A percentile compares a stretch with the other conserved stretches of the same genome.
phyloP scores from a whole-genome alignment of 2,113 vertebrate genomes.

The Chamaetylas fuelleborni region DNA sequence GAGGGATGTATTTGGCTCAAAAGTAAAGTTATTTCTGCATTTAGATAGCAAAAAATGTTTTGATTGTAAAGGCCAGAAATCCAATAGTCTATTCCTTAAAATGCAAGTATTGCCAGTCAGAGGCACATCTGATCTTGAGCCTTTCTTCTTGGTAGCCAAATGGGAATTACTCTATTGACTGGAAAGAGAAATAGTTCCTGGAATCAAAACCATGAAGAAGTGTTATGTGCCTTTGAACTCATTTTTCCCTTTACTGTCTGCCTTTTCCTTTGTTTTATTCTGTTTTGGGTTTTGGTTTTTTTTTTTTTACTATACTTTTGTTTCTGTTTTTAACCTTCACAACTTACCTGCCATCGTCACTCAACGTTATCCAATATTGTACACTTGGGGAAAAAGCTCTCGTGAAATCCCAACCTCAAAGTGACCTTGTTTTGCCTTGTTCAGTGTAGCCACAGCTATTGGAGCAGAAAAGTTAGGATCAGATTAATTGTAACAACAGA shows the following conservation, averaged over 20 bases:
- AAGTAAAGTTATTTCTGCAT: neutral
- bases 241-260: neutral
- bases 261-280: neutral
- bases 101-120: neutral
- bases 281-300: no score
- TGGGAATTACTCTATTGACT: neutral
- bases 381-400: neutral
- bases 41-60: neutral
- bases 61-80: neutral
- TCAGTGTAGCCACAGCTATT: neutral
- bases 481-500: constrained; percentile 15
- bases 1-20: neutral
- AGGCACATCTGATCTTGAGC: neutral
- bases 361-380: neutral
- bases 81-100: neutral
- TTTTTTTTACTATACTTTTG: neutral
- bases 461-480: constrained; percentile 12
- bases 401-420: neutral
- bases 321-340: neutral
- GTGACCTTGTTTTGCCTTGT: neutral
- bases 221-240: neutral
- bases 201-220: neutral
- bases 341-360: neutral
- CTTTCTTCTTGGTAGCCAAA: neutral
- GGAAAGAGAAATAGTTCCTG: neutral